Percentiles rank a stretch among this genome's conserved stretches.
Evolutionary conservation across 1,140 invertebrate species (phyloP).

Genomic region (Dinoponera quadriceps): DNA sequence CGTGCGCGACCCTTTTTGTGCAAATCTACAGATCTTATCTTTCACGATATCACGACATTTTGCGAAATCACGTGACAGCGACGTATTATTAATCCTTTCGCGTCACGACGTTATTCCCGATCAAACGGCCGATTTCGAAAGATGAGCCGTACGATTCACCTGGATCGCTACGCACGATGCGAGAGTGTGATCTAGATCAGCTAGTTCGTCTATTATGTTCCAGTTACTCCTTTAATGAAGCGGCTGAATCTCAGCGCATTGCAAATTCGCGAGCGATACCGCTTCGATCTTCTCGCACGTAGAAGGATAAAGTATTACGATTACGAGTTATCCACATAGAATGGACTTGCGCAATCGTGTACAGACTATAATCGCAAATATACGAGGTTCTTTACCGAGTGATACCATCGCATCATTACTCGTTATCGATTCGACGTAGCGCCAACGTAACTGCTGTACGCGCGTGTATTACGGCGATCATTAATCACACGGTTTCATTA

Average conservation of each 20-base stretch:
- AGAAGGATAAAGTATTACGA: neutral
- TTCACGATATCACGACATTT: neutral
- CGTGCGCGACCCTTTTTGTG: neutral
- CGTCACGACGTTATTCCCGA: constrained; percentile 17
- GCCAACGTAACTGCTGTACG: too few relatives aligned
- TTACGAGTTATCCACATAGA: neutral
- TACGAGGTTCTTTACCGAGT: too few relatives aligned
- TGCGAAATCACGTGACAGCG: neutral
- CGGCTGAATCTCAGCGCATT: constrained; percentile 3
- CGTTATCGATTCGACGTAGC: too few relatives aligned
- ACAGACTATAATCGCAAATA: neutral
- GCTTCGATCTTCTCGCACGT: neutral
- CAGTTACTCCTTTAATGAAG: constrained; percentile 8
- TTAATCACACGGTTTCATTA: neutral
- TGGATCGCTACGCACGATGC: neutral
- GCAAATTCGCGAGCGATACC: neutral
- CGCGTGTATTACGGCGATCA: too few relatives aligned
- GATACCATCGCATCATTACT: too few relatives aligned
- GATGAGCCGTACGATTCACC: neutral
- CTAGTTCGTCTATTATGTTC: constrained; percentile 17
- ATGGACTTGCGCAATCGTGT: neutral
- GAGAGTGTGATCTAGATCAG: constrained; percentile 33
- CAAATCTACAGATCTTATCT: neutral
- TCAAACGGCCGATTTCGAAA: constrained; percentile 9
- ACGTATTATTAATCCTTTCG: constrained; percentile 28